Evolutionary conservation across 2,113 vertebrate species (phyloP), one percentile per base, ranked within the genome.

Genomic region (Erpornis zantholeuca): DNA sequence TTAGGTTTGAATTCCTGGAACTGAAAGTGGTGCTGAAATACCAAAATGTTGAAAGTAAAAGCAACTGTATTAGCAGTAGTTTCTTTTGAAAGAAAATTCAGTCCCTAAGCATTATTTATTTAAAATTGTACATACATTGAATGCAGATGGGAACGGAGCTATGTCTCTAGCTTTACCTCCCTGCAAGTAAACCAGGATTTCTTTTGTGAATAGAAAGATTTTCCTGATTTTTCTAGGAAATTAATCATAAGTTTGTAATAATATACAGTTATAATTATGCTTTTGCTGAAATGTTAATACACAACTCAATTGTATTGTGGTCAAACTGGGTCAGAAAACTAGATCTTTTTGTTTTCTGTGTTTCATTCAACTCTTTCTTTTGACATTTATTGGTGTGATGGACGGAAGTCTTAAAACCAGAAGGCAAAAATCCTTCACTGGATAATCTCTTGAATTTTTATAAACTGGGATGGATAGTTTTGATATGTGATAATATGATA

Each of bases 1-100:
- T 88, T 53, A 83, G 77, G 28, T 84, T 95, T 79, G 68, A 72
- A 35, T 85, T 95, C 81, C 77, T 94, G 82, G 59, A 91, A 82
- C 59, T 64, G 31, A 49, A 75, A 91, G 63, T 52, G 33, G 54
- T 87, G 70, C 75, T 88, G 68, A 90, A 84, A 35, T 13, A 56
- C 71, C n/a, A 84, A 36, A 63, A 71, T 56, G 14, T 42, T 78
- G 70, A 95, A 94, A 92, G 76, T 42, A 61, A 86, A 86, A 81
- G 36, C 73, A 79, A 84, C 35, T 59, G 25, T 71, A n/a, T 82
- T 75, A 85, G 35, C 15, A 61, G 10, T 20, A 36, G 25, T 27
- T 94, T 78, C 27, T 80, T 95, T 72, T 60, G 38, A 86, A 88
- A 63, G 68, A 35, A 63, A 86, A 47, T 75, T 47, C 33, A 47